phyloP scores from a whole-genome alignment of 2,797 vertebrate genomes.

The Pogoniulus pusillus region DNA sequence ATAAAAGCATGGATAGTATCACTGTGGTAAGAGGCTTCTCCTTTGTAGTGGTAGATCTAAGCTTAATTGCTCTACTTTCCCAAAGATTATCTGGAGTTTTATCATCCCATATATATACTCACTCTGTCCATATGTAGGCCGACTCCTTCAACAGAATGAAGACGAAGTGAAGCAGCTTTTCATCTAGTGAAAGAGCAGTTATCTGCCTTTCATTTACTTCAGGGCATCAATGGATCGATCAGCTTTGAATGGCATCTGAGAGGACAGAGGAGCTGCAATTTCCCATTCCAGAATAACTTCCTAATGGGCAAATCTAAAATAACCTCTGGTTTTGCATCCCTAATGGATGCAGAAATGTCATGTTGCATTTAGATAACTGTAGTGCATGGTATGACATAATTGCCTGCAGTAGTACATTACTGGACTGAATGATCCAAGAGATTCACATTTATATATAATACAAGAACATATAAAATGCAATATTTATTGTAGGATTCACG shows the following conservation, averaged over 20 bases:
- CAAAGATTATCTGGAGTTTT: rapidly evolving
- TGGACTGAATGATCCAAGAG: neutral
- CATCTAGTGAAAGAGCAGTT: neutral
- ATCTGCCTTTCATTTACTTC: neutral
- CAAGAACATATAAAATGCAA: neutral
- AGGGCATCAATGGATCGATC: neutral
- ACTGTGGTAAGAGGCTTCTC: neutral
- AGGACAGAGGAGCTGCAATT: neutral
- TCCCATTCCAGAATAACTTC: neutral
- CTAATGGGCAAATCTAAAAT: neutral
- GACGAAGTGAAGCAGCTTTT: neutral
- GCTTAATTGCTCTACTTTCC: neutral
- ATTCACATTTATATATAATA: neutral
- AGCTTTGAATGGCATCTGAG: neutral
- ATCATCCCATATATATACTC: neutral
- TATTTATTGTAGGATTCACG: neutral
- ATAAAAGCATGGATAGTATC: neutral
- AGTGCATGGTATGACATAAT: neutral
- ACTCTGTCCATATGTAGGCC: neutral
- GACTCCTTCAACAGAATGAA: neutral
- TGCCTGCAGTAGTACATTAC: neutral
- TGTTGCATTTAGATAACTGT: neutral
- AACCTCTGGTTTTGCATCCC: neutral
- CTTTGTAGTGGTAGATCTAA: neutral
- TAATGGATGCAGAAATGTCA: conserved; percentile 13